Percentiles rank a stretch among this genome's conserved stretches.
Conservation (phyloP, 2,888 invertebrate genomes). For the Melanotus villosus region DNA sequence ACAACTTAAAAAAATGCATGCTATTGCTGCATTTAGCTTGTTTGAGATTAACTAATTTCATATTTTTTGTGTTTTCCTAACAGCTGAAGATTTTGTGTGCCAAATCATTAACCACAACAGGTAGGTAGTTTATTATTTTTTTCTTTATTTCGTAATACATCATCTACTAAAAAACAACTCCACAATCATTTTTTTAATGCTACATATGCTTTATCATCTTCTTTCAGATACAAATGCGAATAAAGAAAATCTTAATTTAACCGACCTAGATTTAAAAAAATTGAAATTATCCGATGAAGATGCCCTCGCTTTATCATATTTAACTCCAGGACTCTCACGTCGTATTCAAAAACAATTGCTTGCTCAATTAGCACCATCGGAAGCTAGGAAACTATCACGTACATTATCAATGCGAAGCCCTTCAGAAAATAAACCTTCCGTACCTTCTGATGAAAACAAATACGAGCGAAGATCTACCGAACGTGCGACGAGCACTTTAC, state of each 20-base stretch:
- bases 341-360: constrained; percentile 80
- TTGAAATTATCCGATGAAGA: constrained; percentile 80
- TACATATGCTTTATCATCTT: background rate
- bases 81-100: constrained; percentile 66
- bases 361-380: constrained; percentile 79
- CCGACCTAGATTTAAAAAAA: constrained; percentile 76
- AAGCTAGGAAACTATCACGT: constrained; percentile 77
- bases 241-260: constrained; percentile 67
- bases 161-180: background rate
- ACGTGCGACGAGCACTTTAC: constrained; percentile 63
- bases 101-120: constrained; percentile 64
- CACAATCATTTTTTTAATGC: no score
- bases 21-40: constrained; percentile 28
- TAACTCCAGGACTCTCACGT: constrained; percentile 80
- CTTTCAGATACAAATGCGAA: constrained; percentile 62
- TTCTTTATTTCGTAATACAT: constrained; percentile 29
- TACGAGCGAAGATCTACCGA: constrained; percentile 53
- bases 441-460: constrained; percentile 27
- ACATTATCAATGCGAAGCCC: constrained; percentile 72
- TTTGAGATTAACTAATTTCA: constrained; percentile 35
- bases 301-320: constrained; percentile 77
- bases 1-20: constrained; percentile 11
- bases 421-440: constrained; percentile 49
- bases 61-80: constrained; percentile 48
- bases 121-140: constrained; percentile 56